These are phyloP conservation scores for Varanus komodoensis DNA, from an alignment of 2,113 vertebrate genomes.

Conservation along the genomic window DNA sequence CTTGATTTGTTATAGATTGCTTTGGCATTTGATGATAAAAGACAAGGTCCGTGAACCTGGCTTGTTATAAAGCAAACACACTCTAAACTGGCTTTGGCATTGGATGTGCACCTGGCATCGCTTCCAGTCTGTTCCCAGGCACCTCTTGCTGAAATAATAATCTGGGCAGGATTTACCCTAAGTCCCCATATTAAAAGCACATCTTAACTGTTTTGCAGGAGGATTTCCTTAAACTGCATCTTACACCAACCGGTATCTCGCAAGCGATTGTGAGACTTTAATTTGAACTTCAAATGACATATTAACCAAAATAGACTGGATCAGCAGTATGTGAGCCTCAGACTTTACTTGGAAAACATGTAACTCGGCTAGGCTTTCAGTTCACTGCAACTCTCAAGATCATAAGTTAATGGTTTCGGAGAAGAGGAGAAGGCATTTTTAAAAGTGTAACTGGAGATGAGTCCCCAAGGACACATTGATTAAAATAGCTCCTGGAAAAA, in stretches of 20 bases:
- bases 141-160: conserved; percentile 15
- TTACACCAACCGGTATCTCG: conserved; percentile 28
- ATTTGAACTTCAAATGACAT: conserved; percentile 49
- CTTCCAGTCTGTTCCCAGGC: conserved; percentile 14
- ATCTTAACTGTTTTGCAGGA: conserved; percentile 26
- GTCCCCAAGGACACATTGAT: not conserved
- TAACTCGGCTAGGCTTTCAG: conserved; percentile 31
- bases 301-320: conserved; percentile 38
- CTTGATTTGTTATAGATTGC: conserved; percentile 1
- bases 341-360: conserved; percentile 36
- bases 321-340: conserved; percentile 17
- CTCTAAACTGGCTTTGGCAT: not conserved
- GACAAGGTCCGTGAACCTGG: not conserved
- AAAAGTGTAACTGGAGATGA: conserved; percentile 10
- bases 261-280: conserved; percentile 29
- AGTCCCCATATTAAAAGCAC: conserved; percentile 20
- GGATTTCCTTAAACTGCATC: conserved; percentile 19
- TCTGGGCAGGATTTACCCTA: conserved; percentile 13
- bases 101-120: conserved; percentile 1
- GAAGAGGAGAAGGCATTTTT: not conserved
- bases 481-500: conserved; percentile 6
- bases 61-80: not conserved
- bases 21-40: not conserved
- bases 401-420: conserved; percentile 38
- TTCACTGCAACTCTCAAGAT: conserved; percentile 26